These are phyloP conservation scores for Brotula barbata DNA, from an alignment of 2,797 vertebrate species.

Conservation along the genomic window DNA sequence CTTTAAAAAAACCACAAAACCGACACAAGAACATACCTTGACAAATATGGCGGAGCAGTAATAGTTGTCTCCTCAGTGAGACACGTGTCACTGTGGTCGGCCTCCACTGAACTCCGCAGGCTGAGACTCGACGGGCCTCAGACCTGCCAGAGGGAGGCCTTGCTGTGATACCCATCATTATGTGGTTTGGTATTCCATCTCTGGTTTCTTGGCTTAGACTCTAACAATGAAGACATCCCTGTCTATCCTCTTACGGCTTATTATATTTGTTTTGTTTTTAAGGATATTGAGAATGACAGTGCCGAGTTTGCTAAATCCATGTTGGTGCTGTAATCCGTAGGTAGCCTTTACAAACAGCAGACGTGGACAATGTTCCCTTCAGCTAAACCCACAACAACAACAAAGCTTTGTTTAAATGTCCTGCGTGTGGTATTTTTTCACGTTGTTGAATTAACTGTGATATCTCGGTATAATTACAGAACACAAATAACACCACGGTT, in stretches of 20 bases:
- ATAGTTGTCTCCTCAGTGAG: conserved; percentile 30
- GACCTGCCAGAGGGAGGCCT: conserved; percentile 64
- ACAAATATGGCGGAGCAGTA: conserved; percentile 44
- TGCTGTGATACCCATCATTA: conserved; percentile 68
- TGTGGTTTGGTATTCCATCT: conserved; percentile 64
- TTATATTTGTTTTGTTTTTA: conserved; percentile 55
- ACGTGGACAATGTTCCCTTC: conserved; percentile 24
- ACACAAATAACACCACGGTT: conserved; percentile 36
- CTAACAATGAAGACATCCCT: conserved; percentile 59
- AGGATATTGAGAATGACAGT: conserved; percentile 55
- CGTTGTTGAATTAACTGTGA: conserved; percentile 30
- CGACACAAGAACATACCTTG: conserved; percentile 46
- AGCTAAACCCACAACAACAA: conserved; percentile 39
- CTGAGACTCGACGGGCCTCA: conserved; percentile 63
- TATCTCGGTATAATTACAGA: conserved; percentile 42
- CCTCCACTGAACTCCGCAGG: conserved; percentile 42
- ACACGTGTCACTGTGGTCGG: conserved; percentile 51
- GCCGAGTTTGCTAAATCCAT: conserved; percentile 46
- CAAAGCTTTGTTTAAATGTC: neutral
- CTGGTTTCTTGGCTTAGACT: conserved; percentile 57
- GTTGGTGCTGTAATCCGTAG: conserved; percentile 44
- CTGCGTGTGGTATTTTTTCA: conserved; percentile 30
- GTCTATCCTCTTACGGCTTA: conserved; percentile 40
- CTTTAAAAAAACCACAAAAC: conserved; percentile 32
- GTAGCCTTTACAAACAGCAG: conserved; percentile 26